phyloP scores from a whole-genome alignment of 2,888 invertebrate genomes.

The Dryadula phaetusa region DNA sequence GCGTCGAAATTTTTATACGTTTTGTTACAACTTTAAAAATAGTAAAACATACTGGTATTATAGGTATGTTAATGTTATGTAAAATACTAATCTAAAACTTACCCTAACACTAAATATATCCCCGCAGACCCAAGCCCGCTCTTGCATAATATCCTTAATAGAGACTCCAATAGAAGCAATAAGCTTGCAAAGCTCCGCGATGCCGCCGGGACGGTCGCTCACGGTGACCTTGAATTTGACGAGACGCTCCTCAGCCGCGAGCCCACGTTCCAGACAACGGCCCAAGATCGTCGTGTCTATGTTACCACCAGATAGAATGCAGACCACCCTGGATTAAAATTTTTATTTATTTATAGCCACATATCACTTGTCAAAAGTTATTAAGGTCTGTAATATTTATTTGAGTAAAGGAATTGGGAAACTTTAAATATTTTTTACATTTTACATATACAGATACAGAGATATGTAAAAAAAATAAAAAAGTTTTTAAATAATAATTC shows the following conservation, averaged over 20 bases:
- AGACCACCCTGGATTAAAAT: conserved; percentile 90
- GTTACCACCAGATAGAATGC: conserved; percentile 93
- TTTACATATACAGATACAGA: no score
- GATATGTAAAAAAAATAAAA: no score
- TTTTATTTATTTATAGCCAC: no score
- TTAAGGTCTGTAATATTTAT: no score
- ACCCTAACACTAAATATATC: conserved; percentile 90
- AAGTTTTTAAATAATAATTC: no score
- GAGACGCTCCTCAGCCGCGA: conserved; percentile 93
- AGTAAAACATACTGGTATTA: no score
- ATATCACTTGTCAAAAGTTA: no score
- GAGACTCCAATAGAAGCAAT: conserved; percentile 92
- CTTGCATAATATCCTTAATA: conserved; percentile 98
- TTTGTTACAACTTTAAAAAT: no score
- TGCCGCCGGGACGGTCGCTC: conserved; percentile 93
- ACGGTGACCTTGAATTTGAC: conserved; percentile 85
- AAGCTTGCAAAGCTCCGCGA: conserved; percentile 92
- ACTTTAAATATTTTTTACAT: no score
- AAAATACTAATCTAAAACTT: conserved; percentile 44
- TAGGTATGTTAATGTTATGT: no score
- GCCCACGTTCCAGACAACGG: conserved; percentile 93
- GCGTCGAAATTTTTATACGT: no score
- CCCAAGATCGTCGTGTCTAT: conserved; percentile 95
- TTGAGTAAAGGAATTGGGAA: no score
- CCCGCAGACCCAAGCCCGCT: conserved; percentile 95